Evolutionary conservation across 1,140 invertebrate genomes (phyloP), one percentile per base, ranked within the genome.

Genomic region (Trachymyrmex cornetzi): DNA sequence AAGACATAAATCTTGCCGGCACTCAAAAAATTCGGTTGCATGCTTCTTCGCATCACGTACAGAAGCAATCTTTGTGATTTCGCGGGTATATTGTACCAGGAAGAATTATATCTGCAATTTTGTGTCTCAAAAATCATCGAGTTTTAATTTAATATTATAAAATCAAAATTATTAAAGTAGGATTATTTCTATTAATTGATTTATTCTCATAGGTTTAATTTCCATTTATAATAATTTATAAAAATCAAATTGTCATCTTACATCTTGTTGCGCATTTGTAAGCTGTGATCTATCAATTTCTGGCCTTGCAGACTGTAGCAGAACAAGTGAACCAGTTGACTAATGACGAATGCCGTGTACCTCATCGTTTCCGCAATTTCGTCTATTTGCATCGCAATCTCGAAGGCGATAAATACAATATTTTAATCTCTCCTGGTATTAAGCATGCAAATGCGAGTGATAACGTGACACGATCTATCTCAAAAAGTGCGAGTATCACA

Each of bases 281-380:
- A 19, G 50, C 86, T 91, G n/a, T 91, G 80, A 34, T 88, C 80
- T 16, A 88, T 89, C 24, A 91, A 48, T 44, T 50, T 80, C 57
- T 91, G 87, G 0, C 90, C 84, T 19, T 75, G 86, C 61, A 79
- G 84, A 75, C 81, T 88, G 12, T 74, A 27, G 44, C 50, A 77
- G 53, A 91, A 89, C 44, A 90, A 55, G 63, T 91, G 86, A 12
- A 88, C 38, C 22, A 90, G 3, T 16, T 88, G 50, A 3, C 6
- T 0, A 66, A n/a, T 3, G 63, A 34, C 7, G 0, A 11, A 66
- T 7, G 3, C 0, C 16, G 1, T 11, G 19, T 34, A 34, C 11
- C 16, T 66, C 63, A 34, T 19, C 7, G 7, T 0, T 64, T 64
- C 63, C 63, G 2, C 0, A 19, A 34, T 9, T 64, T 64, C 27